Evolutionary conservation across 35 echinoderm and acorn worm species (phyloP).

Genomic region (Lytechinus pictus): DNA sequence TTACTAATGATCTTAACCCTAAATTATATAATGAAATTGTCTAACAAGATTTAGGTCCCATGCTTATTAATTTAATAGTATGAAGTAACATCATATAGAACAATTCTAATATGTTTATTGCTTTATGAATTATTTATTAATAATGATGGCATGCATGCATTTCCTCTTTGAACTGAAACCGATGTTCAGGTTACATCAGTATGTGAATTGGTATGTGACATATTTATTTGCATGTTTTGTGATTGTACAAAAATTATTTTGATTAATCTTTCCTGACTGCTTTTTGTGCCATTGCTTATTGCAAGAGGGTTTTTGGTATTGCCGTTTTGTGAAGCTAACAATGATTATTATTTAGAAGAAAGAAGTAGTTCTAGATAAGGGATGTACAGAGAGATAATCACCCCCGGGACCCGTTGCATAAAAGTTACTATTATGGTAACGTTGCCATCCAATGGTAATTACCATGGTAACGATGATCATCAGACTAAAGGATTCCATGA

Average conservation of each 20-base stretch:
- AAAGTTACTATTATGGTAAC: too few relatives aligned
- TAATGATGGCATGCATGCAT: not conserved
- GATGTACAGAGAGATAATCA: not conserved
- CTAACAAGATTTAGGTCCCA: not conserved
- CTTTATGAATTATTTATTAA: conserved; percentile 5
- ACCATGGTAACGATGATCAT: too few relatives aligned
- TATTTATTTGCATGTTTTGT: conserved; percentile 6
- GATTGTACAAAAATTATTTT: not conserved
- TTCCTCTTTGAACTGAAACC: not conserved
- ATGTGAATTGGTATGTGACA: conserved; percentile 42
- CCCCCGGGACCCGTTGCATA: too few relatives aligned
- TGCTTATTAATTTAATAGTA: not conserved
- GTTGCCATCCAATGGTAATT: too few relatives aligned
- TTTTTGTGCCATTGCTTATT: not conserved
- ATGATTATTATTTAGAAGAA: not conserved
- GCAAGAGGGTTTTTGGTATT: not conserved
- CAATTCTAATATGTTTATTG: not conserved
- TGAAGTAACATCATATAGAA: not conserved
- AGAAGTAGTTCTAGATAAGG: not conserved
- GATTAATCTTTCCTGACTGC: not conserved
- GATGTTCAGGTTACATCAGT: conserved; percentile 41
- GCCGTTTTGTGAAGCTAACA: not conserved
- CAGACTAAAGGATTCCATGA: too few relatives aligned
- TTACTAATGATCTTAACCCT: not conserved
- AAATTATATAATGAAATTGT: not conserved